Percentiles rank a stretch among this genome's conserved stretches.
These are phyloP conservation scores for Bradypus variegatus DNA, from an alignment of 2,797 vertebrate species.

Conservation along the genomic window DNA sequence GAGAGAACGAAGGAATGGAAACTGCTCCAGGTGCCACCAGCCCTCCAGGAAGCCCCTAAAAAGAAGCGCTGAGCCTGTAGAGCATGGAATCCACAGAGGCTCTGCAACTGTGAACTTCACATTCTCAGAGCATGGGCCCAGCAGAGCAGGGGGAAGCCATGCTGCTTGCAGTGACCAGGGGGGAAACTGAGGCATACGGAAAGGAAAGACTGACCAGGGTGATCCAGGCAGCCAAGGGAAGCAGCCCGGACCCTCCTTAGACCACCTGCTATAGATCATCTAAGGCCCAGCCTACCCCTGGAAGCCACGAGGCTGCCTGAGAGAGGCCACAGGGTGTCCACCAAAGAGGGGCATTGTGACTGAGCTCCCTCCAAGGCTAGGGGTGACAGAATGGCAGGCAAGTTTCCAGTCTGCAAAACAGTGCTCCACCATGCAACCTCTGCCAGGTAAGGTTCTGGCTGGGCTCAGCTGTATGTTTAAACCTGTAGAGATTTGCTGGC, in stretches of 20 bases:
- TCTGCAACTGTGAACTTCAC: not conserved
- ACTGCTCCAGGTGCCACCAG: not conserved
- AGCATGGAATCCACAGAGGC: rapidly evolving
- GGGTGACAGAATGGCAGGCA: not conserved
- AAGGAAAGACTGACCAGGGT: not conserved
- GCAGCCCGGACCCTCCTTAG: not conserved
- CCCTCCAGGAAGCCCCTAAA: not conserved
- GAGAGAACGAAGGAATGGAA: not conserved
- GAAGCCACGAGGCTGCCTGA: not conserved
- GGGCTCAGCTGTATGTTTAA: not conserved
- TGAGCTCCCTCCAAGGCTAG: not conserved
- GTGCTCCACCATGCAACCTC: not conserved
- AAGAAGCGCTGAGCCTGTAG: not conserved
- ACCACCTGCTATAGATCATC: not conserved
- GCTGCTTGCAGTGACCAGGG: not conserved
- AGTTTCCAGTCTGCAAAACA: not conserved
- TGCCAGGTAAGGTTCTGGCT: not conserved
- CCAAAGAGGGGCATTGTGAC: not conserved
- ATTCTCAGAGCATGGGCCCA: not conserved
- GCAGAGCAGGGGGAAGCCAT: not conserved
- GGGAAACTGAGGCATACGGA: not conserved
- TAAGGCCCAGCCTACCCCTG: not conserved
- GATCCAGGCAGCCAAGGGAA: not conserved
- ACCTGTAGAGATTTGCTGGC: not conserved
- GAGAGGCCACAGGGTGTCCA: not conserved